phyloP scores from a whole-genome alignment of 2,797 vertebrate species.

The Urosaurus nigricauda region DNA sequence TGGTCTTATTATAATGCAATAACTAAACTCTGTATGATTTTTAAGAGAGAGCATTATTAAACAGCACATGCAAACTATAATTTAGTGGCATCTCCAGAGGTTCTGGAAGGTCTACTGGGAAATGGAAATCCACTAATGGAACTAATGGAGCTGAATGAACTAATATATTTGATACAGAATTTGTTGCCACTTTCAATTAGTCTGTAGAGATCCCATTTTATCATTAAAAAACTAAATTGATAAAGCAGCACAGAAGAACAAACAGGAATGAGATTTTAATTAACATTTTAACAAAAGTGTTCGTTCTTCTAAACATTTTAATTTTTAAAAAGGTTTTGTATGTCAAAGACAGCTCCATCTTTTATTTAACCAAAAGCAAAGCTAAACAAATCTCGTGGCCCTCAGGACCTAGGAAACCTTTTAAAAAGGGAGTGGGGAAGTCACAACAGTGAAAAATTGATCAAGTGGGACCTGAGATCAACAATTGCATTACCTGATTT shows the following conservation, averaged over 20 bases:
- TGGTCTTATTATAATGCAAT: slow-evolving; percentile 33
- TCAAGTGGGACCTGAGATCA: neutral
- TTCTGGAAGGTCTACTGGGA: slow-evolving; percentile 32
- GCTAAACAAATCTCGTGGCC: neutral
- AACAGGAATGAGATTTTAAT: slow-evolving; percentile 40
- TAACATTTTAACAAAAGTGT: slow-evolving; percentile 30
- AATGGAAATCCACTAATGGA: slow-evolving; percentile 43
- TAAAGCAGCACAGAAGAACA: slow-evolving; percentile 31
- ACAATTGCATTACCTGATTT: neutral
- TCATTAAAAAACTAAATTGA: slow-evolving; percentile 43
- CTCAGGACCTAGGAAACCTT: neutral
- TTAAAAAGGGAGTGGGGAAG: neutral
- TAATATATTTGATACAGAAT: slow-evolving; percentile 44
- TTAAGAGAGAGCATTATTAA: slow-evolving; percentile 36
- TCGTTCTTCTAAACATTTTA: slow-evolving; percentile 27
- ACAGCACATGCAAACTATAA: slow-evolving; percentile 23
- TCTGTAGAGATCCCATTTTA: slow-evolving; percentile 30
- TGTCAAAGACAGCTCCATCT: neutral
- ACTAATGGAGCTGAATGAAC: slow-evolving; percentile 46
- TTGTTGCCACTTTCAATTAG: slow-evolving; percentile 48
- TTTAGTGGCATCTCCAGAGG: slow-evolving; percentile 36
- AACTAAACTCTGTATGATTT: slow-evolving; percentile 21
- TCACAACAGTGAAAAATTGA: neutral
- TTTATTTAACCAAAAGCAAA: slow-evolving; percentile 9
- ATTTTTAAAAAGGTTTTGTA: slow-evolving; percentile 14